Evolutionary conservation across 2,888 invertebrate genomes (phyloP).

Genomic region (Coleophora flavipennella): DNA sequence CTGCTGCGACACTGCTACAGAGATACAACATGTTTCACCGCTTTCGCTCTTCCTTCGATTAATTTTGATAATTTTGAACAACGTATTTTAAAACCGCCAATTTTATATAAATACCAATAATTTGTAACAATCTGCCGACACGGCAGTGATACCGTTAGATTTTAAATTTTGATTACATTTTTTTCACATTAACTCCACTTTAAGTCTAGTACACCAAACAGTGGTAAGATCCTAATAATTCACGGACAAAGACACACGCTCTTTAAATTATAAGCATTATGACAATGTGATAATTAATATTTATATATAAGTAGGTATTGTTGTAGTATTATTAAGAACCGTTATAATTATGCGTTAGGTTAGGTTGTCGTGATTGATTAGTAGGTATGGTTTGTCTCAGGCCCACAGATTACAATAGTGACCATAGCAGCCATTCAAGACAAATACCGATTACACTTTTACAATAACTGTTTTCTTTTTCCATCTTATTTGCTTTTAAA

Average conservation of each 20-base stretch:
- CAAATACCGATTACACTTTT: constrained; percentile 67
- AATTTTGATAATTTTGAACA: constrained; percentile 61
- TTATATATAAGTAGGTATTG: constrained; percentile 68
- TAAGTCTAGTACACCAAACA: constrained; percentile 67
- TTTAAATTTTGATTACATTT: constrained; percentile 47
- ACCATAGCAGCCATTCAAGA: constrained; percentile 62
- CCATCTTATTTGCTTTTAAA: constrained; percentile 61
- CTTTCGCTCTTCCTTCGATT: constrained; percentile 37
- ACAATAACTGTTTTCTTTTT: constrained; percentile 47
- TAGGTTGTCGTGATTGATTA: constrained; percentile 60
- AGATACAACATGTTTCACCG: constrained; percentile 52
- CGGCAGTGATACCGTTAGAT: constrained; percentile 16
- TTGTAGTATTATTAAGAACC: constrained; percentile 66
- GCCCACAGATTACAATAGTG: constrained; percentile 72
- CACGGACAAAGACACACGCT: constrained; percentile 74
- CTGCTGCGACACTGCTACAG: constrained; percentile 39
- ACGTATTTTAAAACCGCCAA: constrained; percentile 56
- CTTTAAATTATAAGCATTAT: constrained; percentile 72
- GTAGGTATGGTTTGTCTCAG: constrained; percentile 57
- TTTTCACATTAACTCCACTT: constrained; percentile 42
- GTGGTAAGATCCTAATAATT: constrained; percentile 68
- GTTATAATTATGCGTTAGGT: constrained; percentile 69
- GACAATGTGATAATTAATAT: constrained; percentile 70
- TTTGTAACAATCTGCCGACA: constrained; percentile 32
- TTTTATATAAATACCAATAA: constrained; percentile 40